Percentiles rank a stretch among this genome's conserved stretches.
Conservation (phyloP, 2,797 vertebrate genomes). For the Busarellus nigricollis region DNA sequence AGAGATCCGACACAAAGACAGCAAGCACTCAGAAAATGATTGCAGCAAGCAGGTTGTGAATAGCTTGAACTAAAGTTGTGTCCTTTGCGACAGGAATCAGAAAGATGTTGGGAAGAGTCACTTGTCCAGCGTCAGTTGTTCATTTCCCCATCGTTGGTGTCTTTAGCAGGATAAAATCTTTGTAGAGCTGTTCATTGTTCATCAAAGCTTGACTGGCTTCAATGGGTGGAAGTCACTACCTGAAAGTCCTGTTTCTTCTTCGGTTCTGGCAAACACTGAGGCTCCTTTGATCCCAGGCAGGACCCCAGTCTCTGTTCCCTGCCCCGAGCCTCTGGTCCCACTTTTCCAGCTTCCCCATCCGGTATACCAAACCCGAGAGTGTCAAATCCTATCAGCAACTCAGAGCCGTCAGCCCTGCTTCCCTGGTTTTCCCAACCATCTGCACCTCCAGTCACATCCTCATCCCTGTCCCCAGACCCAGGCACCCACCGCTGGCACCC, state of each 20-base stretch:
- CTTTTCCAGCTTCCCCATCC: background rate
- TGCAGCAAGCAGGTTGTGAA: background rate
- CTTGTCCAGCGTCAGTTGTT: background rate
- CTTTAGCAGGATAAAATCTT: background rate
- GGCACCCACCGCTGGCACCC: background rate
- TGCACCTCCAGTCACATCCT: background rate
- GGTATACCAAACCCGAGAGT: background rate
- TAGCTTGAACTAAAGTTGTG: background rate
- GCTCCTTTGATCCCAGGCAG: background rate
- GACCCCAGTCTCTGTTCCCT: background rate
- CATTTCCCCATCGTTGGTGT: background rate
- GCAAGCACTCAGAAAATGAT: background rate
- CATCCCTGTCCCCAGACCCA: background rate
- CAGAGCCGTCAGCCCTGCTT: background rate
- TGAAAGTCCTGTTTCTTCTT: conserved; percentile 58
- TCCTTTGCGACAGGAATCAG: background rate
- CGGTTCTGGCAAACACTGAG: background rate
- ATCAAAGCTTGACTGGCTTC: background rate
- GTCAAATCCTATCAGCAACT: background rate
- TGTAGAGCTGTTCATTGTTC: background rate
- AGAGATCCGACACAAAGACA: fast-evolving
- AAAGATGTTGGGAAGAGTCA: background rate
- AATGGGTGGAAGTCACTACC: background rate
- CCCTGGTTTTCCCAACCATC: fast-evolving
- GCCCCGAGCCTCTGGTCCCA: background rate